Percentiles rank a stretch among this genome's conserved stretches.
These are phyloP conservation scores for Lota lota DNA, from an alignment of 2,113 vertebrate genomes.

Conservation along the genomic window DNA sequence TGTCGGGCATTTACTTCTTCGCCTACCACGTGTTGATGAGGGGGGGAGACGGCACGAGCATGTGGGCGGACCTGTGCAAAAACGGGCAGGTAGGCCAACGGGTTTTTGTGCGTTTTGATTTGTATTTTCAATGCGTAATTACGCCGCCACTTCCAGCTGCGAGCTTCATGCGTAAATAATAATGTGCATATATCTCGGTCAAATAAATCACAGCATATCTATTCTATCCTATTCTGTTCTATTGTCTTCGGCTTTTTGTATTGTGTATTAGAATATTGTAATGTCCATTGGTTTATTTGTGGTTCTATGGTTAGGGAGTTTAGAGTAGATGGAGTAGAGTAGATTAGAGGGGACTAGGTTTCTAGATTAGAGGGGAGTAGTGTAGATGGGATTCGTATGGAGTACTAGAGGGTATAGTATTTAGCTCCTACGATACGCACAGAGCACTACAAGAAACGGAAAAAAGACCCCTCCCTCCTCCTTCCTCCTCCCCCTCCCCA, in stretches of 20 bases:
- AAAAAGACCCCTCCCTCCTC: no score
- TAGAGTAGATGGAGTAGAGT: no score
- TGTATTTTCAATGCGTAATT: background rate
- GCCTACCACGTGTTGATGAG: slow-evolving; percentile 89
- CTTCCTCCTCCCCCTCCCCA: no score
- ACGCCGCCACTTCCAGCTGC: background rate
- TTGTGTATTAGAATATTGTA: background rate
- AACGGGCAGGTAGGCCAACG: slow-evolving; percentile 79
- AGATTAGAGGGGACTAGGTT: no score
- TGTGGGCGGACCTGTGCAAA: slow-evolving; percentile 90
- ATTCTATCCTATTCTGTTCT: background rate
- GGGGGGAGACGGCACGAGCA: slow-evolving; percentile 86
- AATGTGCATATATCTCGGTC: no score
- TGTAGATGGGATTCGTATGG: no score
- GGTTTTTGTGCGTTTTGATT: background rate
- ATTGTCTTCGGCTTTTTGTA: background rate
- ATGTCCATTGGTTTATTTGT: background rate
- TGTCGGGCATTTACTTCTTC: slow-evolving; percentile 88
- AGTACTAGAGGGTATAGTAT: no score
- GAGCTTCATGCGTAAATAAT: no score
- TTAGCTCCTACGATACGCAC: no score
- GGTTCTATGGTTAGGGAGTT: no score
- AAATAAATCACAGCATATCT: background rate
- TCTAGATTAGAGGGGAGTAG: no score
- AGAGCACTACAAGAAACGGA: no score